Percentiles rank a stretch among this genome's conserved stretches.
Conservation (phyloP, 30 jellyfish, hydroid and myxozoan genomes). For the Morbakka virulenta region DNA sequence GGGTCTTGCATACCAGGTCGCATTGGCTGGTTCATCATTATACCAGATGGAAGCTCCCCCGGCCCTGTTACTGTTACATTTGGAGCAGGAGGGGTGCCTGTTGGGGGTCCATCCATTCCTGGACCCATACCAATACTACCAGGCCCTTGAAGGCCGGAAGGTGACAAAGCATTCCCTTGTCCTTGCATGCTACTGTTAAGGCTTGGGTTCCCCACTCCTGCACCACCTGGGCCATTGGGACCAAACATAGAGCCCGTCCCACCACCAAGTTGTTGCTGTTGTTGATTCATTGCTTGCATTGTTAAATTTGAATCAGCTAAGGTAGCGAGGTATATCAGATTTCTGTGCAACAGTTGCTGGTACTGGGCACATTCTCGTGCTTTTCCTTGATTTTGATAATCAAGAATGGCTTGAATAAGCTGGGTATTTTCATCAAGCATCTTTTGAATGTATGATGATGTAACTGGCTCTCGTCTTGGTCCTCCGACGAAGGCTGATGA, state of each 20-base stretch:
- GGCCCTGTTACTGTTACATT: constrained; percentile 46
- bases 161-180: background rate
- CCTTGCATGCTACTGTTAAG: background rate
- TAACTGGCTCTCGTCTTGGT: constrained; percentile 71
- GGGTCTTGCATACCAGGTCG: constrained; percentile 15
- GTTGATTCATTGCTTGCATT: constrained; percentile 45
- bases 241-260: background rate
- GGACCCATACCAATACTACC: background rate
- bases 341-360: constrained; percentile 83
- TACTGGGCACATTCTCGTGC: constrained; percentile 89
- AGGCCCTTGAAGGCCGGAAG: background rate
- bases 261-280: constrained; percentile 21
- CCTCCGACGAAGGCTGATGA: constrained; percentile 82
- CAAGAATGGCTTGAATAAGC: constrained; percentile 78
- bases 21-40: constrained; percentile 58
- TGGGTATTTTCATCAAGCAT: constrained; percentile 95
- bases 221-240: background rate
- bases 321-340: constrained; percentile 84
- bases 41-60: constrained; percentile 34
- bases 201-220: background rate
- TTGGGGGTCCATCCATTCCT: background rate
- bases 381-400: constrained; percentile 85
- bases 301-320: constrained; percentile 89
- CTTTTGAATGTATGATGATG: constrained; percentile 86
- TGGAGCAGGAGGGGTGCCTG: constrained; percentile 14